These are phyloP conservation scores for Cygnus atratus DNA, from an alignment of 2,113 vertebrate species.

Conservation along the genomic window DNA sequence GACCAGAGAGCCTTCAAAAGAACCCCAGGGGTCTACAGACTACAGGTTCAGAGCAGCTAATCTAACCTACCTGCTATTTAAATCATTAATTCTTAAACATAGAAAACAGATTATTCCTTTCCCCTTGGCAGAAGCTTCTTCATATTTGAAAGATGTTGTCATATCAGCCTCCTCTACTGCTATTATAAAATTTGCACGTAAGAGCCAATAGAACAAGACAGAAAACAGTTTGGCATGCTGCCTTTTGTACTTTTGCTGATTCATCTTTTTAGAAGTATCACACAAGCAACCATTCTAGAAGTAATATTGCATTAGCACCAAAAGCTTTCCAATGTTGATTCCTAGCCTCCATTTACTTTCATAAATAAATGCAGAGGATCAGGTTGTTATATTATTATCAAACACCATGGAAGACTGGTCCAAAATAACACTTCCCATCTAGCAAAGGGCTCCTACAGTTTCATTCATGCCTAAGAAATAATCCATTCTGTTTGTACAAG, in stretches of 20 bases:
- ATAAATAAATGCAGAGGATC: background rate
- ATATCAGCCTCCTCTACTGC: background rate
- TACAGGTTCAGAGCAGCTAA: background rate
- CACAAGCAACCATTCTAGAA: background rate
- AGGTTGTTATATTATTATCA: background rate
- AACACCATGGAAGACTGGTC: background rate
- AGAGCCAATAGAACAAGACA: background rate
- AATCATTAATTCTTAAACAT: conserved; percentile 5
- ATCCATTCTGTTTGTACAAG: background rate
- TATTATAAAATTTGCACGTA: background rate
- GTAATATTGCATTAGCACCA: background rate
- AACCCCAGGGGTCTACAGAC: background rate
- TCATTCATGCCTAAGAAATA: background rate
- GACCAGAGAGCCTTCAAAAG: background rate
- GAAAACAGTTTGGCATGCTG: background rate
- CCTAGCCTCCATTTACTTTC: background rate
- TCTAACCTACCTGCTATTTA: background rate
- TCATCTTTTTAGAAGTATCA: background rate
- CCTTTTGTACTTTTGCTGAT: background rate
- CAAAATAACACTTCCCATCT: background rate
- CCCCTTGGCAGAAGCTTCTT: conserved; percentile 14
- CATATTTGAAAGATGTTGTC: background rate
- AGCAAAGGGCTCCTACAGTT: background rate
- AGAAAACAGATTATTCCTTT: background rate
- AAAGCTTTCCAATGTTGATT: background rate